These are phyloP conservation scores for Acanthiza pusilla DNA, from an alignment of 2,797 vertebrate genomes.

Conservation along the genomic window DNA sequence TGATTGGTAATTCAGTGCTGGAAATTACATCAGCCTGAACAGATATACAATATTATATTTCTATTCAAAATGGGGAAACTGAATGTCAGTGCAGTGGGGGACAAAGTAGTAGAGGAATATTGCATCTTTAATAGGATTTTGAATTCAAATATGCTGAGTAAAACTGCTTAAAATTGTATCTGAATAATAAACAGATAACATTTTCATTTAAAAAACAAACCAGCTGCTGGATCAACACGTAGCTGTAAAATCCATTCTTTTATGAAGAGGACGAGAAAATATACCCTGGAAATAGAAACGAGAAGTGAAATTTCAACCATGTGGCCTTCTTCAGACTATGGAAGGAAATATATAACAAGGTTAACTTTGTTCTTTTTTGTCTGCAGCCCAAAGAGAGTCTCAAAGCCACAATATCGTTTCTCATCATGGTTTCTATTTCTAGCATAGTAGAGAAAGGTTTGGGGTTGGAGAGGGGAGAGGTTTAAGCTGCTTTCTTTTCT, in stretches of 20 bases:
- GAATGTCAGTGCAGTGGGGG: conserved; percentile 73
- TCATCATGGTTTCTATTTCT: conserved; percentile 52
- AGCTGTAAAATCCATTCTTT: conserved; percentile 51
- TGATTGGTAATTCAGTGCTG: conserved; percentile 62
- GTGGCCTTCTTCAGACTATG: conserved; percentile 55
- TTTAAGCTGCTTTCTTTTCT: neutral
- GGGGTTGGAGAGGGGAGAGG: neutral
- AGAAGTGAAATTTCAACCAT: conserved; percentile 50
- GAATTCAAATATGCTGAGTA: conserved; percentile 88
- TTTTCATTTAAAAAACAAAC: conserved; percentile 77
- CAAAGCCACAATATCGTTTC: neutral
- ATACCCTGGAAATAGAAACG: conserved; percentile 59
- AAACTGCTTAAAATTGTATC: conserved; percentile 86
- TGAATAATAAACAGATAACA: conserved; percentile 88
- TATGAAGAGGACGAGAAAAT: conserved; percentile 40
- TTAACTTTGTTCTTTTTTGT: conserved; percentile 54
- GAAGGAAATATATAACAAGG: conserved; percentile 51
- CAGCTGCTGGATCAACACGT: conserved; percentile 59
- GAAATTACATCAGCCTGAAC: conserved; percentile 69
- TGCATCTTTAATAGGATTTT: conserved; percentile 88
- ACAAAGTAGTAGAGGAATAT: conserved; percentile 69
- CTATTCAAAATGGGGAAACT: conserved; percentile 79
- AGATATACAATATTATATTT: conserved; percentile 73
- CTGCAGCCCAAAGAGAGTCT: conserved; percentile 32
- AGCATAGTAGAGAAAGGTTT: neutral